Percentiles rank a stretch among this genome's conserved stretches.
Conservation (phyloP, 2,797 vertebrate genomes). For the Enteromius trimaculatus region DNA sequence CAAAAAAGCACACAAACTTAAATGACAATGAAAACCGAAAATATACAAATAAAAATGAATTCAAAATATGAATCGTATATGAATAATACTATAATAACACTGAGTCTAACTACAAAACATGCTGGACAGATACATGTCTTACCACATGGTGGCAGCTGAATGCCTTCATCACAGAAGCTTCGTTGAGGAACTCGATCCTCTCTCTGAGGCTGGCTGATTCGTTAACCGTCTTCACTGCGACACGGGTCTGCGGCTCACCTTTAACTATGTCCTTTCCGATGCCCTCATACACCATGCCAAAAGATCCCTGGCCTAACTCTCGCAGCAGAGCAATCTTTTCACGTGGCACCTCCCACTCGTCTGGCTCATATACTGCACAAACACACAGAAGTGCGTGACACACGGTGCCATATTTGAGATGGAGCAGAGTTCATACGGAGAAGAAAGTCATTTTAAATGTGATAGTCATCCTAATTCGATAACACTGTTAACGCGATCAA, state of each 20-base stretch:
- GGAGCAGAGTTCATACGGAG: neutral
- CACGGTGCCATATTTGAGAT: slow-evolving; percentile 5
- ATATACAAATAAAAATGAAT: neutral
- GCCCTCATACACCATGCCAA: slow-evolving; percentile 98
- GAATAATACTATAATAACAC: neutral
- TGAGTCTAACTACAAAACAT: neutral
- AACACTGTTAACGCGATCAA: neutral
- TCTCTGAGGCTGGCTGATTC: slow-evolving; percentile 93
- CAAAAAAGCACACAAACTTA: neutral
- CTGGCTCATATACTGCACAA: slow-evolving; percentile 88
- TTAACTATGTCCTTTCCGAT: slow-evolving; percentile 92
- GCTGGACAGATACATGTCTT: slow-evolving; percentile 51
- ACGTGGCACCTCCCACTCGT: slow-evolving; percentile 94
- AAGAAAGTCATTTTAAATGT: slow-evolving; percentile 37
- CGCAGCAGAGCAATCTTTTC: slow-evolving; percentile 90
- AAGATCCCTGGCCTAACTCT: slow-evolving; percentile 96
- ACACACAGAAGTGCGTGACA: slow-evolving; percentile 38
- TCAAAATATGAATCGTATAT: neutral
- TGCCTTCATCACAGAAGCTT: slow-evolving; percentile 97
- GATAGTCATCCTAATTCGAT: slow-evolving; percentile 19
- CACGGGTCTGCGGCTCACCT: slow-evolving; percentile 84
- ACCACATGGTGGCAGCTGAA: slow-evolving; percentile 99
- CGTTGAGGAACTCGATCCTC: slow-evolving; percentile 96
- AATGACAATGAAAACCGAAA: neutral
- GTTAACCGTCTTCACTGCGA: slow-evolving; percentile 96